Percentiles rank a stretch among this genome's conserved stretches.
Evolutionary conservation across 2,888 invertebrate species (phyloP).

Genomic region (Eupithecia subumbrata): DNA sequence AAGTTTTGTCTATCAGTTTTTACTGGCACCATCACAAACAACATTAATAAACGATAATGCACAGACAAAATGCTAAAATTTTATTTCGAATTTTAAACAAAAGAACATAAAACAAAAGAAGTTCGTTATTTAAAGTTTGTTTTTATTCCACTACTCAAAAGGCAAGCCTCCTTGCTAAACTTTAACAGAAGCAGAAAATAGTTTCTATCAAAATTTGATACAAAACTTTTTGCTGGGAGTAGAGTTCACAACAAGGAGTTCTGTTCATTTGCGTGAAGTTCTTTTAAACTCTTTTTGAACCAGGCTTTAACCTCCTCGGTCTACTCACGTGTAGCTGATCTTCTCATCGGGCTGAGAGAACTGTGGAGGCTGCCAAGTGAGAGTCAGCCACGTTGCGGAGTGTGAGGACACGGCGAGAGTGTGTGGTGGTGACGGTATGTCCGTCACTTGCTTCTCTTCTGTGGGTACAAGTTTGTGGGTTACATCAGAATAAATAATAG

Average conservation of each 20-base stretch:
- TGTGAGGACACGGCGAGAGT: conserved; percentile 90
- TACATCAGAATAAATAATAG: too few relatives aligned
- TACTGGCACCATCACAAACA: too few relatives aligned
- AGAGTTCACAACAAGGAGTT: conserved; percentile 5
- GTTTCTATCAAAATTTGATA: neutral
- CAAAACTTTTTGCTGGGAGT: neutral
- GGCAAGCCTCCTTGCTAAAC: neutral
- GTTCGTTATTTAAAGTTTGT: neutral
- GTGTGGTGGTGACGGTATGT: conserved; percentile 92
- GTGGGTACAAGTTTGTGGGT: conserved; percentile 13
- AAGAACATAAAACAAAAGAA: neutral
- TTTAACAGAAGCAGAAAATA: neutral
- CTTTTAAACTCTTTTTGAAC: neutral
- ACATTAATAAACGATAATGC: neutral
- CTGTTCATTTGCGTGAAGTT: neutral
- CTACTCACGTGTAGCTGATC: conserved; percentile 87
- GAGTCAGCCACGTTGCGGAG: conserved; percentile 91
- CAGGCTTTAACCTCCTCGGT: neutral
- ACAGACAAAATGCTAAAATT: neutral
- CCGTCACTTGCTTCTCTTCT: conserved; percentile 81
- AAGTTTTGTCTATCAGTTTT: neutral
- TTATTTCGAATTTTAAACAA: neutral
- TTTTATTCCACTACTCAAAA: neutral
- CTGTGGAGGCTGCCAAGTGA: conserved; percentile 94
- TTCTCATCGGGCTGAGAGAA: conserved; percentile 91